Evolutionary conservation across 2,888 invertebrate species (phyloP).

Genomic region (Cynaeus angustus): DNA sequence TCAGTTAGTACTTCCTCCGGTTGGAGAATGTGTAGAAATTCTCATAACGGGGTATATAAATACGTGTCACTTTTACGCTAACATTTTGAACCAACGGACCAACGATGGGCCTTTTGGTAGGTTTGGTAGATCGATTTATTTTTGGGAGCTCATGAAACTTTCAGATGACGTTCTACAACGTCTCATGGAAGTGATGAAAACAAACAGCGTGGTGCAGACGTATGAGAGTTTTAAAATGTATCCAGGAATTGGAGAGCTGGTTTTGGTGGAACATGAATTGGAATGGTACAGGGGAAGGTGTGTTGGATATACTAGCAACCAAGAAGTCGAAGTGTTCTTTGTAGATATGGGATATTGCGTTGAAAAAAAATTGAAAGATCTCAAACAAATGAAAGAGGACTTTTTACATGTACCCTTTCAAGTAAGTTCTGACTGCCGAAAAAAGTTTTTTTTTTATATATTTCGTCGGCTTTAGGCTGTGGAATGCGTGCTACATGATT

Average conservation of each 20-base stretch:
- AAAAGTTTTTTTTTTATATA: neutral
- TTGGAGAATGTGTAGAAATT: constrained; percentile 52
- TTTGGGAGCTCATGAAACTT: constrained; percentile 1
- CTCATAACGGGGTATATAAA: constrained; percentile 58
- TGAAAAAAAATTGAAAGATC: constrained; percentile 50
- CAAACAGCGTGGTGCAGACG: constrained; percentile 38
- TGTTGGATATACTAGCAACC: neutral
- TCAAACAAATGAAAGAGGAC: constrained; percentile 58
- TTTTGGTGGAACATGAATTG: constrained; percentile 56
- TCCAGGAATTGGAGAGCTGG: constrained; percentile 61
- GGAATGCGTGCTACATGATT: constrained; percentile 56
- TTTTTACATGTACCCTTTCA: constrained; percentile 60
- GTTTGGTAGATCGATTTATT: neutral
- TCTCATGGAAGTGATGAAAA: constrained; percentile 54
- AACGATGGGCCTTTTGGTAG: neutral
- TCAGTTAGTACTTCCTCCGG: constrained; percentile 51
- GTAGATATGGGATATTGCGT: constrained; percentile 60
- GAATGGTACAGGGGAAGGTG: constrained; percentile 57
- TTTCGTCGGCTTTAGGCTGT: constrained; percentile 53
- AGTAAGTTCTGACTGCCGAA: constrained; percentile 54
- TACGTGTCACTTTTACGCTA: constrained; percentile 56
- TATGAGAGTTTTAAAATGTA: constrained; percentile 57
- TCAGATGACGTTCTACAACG: constrained; percentile 29
- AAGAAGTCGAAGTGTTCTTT: constrained; percentile 55
- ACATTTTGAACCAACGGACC: constrained; percentile 48